Base-by-base conservation (phyloP, 2,888 invertebrate genomes). In the Drosophila fulvimacula region DNA sequence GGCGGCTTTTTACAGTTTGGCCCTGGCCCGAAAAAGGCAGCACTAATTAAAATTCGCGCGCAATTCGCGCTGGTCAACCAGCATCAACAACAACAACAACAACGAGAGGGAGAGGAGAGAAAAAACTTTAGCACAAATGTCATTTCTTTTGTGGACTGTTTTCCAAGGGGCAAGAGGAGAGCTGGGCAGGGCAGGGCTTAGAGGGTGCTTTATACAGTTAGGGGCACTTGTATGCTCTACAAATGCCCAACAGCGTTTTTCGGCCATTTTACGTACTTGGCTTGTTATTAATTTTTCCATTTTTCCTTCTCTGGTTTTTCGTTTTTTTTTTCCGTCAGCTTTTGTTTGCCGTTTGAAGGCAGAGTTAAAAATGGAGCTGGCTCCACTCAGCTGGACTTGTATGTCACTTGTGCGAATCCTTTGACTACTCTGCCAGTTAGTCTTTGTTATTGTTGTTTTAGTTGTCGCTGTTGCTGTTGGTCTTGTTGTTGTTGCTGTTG, bases 1-100 rank as follows among this genome's bases (percentile, higher is more conserved):
- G 58, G 48, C 61, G 52, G 51, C 61, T 58, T 57, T 70, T 62
- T 41, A 32, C 34, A 36, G 36, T 49, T 49, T 11, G 41, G 36
- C 52, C 39, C 32, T 58, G 74, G 27, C 53, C 51, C 74, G 44
- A 62, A 76, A 74, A 73, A 79, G 68, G 58, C 70, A 62, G 74
- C 82, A 83, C 88, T 89, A 89, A 88, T 89, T 88, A 89, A 88
- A 89, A 88, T 88, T 88, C 86, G 82, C 82, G 81, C 64, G 78
- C 89, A 77, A 88, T 86, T 76, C 81, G 81, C 87, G 89, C 81
- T 87, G 89, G 87, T 86, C 89, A 88, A 81, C 82, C 84, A 66
- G 48, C 60, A 82, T 67, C 44, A 64, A 58, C 57, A 78, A 60
- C 67, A 73, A 63, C 51, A 80, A 10, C 61, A 81, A 69, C 48